These are phyloP conservation scores for Ochropleura plecta DNA, from an alignment of 2,888 invertebrate species.

Conservation along the genomic window DNA sequence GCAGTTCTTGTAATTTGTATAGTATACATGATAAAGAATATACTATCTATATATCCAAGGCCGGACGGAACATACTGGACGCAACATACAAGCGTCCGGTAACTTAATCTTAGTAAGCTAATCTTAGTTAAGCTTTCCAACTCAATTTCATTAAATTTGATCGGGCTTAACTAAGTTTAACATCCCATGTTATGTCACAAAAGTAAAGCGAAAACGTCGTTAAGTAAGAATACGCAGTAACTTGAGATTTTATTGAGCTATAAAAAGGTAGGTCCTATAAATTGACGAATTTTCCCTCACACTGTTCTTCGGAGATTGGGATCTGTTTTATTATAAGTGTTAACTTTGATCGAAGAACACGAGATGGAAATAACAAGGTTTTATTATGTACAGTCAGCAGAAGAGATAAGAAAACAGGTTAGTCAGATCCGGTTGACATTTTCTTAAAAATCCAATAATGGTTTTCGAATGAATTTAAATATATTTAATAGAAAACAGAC, in stretches of 20 bases:
- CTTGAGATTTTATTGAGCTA: conserved; percentile 52
- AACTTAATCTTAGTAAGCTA: not conserved
- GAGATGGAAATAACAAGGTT: conserved; percentile 13
- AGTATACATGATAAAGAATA: too few species aligned
- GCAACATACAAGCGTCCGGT: too few species aligned
- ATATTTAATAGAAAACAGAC: too few species aligned
- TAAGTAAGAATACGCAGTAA: conserved; percentile 55
- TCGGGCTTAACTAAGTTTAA: conserved; percentile 27
- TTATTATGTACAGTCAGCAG: not conserved
- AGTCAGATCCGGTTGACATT: too few species aligned
- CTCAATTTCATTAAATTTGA: conserved; percentile 22
- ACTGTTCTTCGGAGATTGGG: conserved; percentile 23
- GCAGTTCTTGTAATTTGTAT: too few species aligned
- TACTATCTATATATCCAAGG: too few species aligned
- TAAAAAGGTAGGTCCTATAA: conserved; percentile 57
- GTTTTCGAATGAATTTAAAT: too few species aligned
- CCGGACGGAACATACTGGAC: too few species aligned
- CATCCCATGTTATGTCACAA: conserved; percentile 40
- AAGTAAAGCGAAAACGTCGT: conserved; percentile 53
- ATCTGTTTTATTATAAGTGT: conserved; percentile 40
- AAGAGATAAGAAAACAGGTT: too few species aligned
- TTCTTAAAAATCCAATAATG: too few species aligned
- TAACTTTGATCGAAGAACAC: conserved; percentile 13
- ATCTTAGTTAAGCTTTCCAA: not conserved
- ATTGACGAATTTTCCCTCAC: conserved; percentile 44